Evolutionary conservation across 2,113 vertebrate genomes (phyloP).

Genomic region (Nothoprocta perdicaria): DNA sequence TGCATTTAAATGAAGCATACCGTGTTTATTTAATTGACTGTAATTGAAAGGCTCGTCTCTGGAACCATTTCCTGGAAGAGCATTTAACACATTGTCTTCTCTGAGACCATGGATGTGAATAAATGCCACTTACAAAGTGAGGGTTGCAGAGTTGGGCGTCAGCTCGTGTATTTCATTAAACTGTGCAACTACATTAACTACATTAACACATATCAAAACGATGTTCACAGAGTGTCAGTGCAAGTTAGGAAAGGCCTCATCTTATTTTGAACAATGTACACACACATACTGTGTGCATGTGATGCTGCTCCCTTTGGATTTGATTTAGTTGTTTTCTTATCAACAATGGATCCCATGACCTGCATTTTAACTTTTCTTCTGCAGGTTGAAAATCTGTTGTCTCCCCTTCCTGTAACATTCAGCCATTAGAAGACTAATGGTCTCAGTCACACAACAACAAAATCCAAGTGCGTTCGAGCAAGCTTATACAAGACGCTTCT

Average conservation of each 20-base stretch:
- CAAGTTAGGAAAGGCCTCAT: not conserved
- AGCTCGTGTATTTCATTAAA: not conserved
- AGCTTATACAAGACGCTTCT: not conserved
- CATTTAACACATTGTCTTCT: not conserved
- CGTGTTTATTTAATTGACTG: not conserved
- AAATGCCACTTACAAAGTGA: not conserved
- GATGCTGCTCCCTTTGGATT: not conserved
- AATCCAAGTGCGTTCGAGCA: not conserved
- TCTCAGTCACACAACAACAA: not conserved
- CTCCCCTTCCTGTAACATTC: not conserved
- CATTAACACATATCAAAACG: not conserved
- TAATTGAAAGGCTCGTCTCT: not conserved
- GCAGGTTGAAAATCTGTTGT: not conserved
- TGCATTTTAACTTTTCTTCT: not conserved
- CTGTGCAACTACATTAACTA: not conserved
- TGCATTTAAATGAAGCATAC: constrained; percentile 3
- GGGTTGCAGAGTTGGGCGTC: not conserved
- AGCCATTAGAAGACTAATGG: not conserved
- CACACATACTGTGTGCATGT: not conserved
- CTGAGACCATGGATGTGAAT: not conserved
- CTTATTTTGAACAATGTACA: not conserved
- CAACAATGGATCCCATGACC: not conserved
- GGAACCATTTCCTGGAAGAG: not conserved
- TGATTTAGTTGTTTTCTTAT: not conserved
- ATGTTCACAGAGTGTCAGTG: not conserved